These are phyloP conservation scores for Zapus hudsonius DNA, from an alignment of 2,113 vertebrate genomes.

Conservation along the genomic window DNA sequence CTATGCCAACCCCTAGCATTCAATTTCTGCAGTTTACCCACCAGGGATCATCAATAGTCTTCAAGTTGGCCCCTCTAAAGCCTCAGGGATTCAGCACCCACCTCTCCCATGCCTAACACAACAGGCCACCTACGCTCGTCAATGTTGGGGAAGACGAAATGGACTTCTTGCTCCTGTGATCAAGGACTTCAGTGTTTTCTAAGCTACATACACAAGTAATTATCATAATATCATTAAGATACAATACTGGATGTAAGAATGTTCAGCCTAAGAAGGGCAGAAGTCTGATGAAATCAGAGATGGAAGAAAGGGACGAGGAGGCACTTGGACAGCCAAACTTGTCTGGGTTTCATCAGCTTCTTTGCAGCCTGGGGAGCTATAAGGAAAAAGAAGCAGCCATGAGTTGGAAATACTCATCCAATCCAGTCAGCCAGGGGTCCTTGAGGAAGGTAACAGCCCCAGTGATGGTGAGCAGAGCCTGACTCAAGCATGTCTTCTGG, in stretches of 20 bases:
- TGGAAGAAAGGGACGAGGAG: not conserved
- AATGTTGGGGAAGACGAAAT: slow-evolving; percentile 20
- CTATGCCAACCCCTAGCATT: slow-evolving; percentile 7
- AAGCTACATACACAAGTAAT: slow-evolving; percentile 12
- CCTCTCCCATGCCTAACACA: not conserved
- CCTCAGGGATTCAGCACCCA: not conserved
- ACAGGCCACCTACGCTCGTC: not conserved
- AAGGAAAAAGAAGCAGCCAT: slow-evolving; percentile 30
- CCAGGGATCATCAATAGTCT: slow-evolving; percentile 32
- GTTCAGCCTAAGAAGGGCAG: not conserved
- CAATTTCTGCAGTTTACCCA: slow-evolving; percentile 57
- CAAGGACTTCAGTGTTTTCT: not conserved
- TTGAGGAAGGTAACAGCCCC: not conserved
- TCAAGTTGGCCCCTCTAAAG: slow-evolving; percentile 15
- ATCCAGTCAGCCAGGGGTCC: not conserved
- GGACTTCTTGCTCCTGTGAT: not conserved
- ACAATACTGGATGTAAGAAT: not conserved
- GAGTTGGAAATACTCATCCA: not conserved
- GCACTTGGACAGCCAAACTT: slow-evolving; percentile 3
- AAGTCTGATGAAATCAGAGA: slow-evolving; percentile 1
- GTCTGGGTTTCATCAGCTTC: slow-evolving; percentile 49
- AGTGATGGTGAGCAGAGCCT: not conserved
- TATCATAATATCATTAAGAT: not conserved
- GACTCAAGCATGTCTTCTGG: not conserved
- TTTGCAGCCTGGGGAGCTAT: not conserved